phyloP scores from a whole-genome alignment of 2,797 vertebrate genomes.

The Thamnophis elegans region DNA sequence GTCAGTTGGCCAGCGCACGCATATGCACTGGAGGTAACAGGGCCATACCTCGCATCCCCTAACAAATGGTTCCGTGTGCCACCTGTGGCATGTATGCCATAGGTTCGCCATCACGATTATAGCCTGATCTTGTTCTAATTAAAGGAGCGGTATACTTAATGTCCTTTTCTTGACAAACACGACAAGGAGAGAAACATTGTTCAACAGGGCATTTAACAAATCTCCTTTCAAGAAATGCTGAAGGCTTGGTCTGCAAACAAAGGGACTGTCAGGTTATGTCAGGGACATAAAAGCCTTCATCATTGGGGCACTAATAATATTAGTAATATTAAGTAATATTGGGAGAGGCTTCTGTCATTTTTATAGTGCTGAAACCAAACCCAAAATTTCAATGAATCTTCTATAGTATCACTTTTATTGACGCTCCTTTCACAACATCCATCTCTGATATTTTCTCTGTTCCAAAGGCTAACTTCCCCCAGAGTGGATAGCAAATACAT shows the following conservation, averaged over 20 bases:
- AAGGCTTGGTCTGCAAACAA: neutral
- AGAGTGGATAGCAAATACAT: neutral
- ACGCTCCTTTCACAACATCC: neutral
- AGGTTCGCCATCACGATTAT: neutral
- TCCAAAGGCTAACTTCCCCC: neutral
- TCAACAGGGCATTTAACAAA: neutral
- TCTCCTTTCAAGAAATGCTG: neutral
- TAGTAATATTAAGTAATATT: neutral
- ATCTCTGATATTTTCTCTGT: neutral
- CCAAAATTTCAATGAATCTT: neutral
- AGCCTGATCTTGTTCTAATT: neutral
- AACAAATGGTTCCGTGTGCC: too few relatives aligned
- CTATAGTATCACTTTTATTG: neutral
- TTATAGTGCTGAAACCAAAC: neutral
- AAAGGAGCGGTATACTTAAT: neutral
- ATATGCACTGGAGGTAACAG: too few relatives aligned
- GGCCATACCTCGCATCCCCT: too few relatives aligned
- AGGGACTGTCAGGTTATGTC: neutral
- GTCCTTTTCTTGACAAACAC: neutral
- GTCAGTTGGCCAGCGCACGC: too few relatives aligned
- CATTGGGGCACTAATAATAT: neutral
- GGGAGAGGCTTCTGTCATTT: neutral
- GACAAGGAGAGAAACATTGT: neutral
- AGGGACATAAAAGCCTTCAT: neutral
- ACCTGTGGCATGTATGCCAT: too few relatives aligned